Evolutionary conservation across 2,888 invertebrate genomes (phyloP), one percentile per base, ranked within the genome.

Genomic region (Gastrophysa polygoni): DNA sequence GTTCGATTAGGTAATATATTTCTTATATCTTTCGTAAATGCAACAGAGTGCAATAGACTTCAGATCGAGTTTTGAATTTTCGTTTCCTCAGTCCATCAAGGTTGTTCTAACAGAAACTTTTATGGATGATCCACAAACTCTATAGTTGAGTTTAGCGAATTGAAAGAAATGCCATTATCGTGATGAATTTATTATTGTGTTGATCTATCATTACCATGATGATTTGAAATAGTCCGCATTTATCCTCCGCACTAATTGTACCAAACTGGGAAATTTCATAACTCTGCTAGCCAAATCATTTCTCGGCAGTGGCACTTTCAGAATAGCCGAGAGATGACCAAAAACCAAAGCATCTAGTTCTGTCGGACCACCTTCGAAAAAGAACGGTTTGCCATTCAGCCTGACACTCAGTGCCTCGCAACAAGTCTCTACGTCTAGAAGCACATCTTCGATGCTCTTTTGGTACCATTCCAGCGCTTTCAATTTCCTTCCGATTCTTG

Each of bases 271-370:
- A 79, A 91, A 91, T 52, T 86, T 86, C 64, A 90, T 85, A 1
- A 97, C 89, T 2, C 90, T 89, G 57, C 90, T 88, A 0, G 92
- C 92, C 50, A 98, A 84, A 63, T 86, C 85, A 68, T 90, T 89
- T 76, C 91, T 91, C 0, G 95, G 94, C 38, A 97, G 83, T 1
- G 90, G 87, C 2, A 94, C 96, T 5, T 96, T 96, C 59, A 97
- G 84, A 68, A 98, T 90, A 0, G 95, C 92, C 83, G 91, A 97
- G n/a, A 98, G 86, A 82, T 98, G 98, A 0, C 97, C 98, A 84
- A 96, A 98, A 0, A 95, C 93, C 21, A 97, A 82, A 1, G 97
- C 96, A 82, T 98, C 98, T 64, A 97, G 83, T 81, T 98, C 97
- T 29, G 95, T 95, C 0, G 96, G 95, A 89, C 81, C 83, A 51